Percentiles rank a stretch among this genome's conserved stretches.
phyloP scores from a whole-genome alignment of 2,888 invertebrate species.

The Melanostoma scalare region DNA sequence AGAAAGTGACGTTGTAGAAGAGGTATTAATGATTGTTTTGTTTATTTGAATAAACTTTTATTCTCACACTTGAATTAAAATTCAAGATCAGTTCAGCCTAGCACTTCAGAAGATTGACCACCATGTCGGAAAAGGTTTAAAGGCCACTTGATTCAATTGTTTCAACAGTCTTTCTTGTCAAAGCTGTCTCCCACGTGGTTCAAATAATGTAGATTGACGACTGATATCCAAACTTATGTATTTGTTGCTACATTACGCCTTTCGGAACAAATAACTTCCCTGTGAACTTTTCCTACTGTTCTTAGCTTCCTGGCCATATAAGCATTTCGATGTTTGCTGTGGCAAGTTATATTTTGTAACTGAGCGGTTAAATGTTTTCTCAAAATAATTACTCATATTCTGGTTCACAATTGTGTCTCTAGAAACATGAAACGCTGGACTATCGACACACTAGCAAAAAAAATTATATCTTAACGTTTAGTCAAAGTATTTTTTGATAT shows the following conservation, averaged over 20 bases:
- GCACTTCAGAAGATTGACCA: conserved; percentile 1
- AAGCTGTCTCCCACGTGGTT: conserved; percentile 49
- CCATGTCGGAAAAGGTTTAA: conserved; percentile 56
- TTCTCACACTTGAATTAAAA: conserved; percentile 56
- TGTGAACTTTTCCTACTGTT: background rate
- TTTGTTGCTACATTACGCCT: conserved; percentile 17
- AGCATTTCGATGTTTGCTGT: no score
- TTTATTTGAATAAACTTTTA: background rate
- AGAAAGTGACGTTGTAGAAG: no score
- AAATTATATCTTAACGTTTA: background rate
- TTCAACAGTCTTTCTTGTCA: conserved; percentile 2
- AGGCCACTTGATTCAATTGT: conserved; percentile 56
- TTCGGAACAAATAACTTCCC: conserved; percentile 9
- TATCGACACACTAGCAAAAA: background rate
- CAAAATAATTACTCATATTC: no score
- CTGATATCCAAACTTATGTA: conserved; percentile 33
- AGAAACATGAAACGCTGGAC: background rate
- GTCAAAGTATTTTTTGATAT: background rate
- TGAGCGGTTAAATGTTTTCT: no score
- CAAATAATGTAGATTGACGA: conserved; percentile 34
- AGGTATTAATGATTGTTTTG: no score
- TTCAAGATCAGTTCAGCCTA: conserved; percentile 24
- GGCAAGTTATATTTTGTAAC: no score
- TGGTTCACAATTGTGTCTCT: background rate
- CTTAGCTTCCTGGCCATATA: no score